Percentiles rank a stretch among this genome's conserved stretches.
These are phyloP conservation scores for Galagoides demidoff DNA, from an alignment of 2,797 vertebrate genomes.

Conservation along the genomic window DNA sequence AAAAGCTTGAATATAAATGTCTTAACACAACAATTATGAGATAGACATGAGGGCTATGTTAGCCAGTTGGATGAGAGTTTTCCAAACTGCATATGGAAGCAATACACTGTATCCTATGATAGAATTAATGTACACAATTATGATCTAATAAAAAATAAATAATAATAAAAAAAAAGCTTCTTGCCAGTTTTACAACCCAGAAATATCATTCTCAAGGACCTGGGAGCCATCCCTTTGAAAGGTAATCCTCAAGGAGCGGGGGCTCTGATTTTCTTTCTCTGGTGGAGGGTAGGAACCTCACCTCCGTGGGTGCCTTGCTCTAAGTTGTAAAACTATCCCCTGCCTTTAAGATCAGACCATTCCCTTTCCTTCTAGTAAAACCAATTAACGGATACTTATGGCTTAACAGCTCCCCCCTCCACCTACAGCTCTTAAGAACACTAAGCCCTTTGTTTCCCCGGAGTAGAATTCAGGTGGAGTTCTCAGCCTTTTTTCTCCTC, in stretches of 20 bases:
- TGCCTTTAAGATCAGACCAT: neutral
- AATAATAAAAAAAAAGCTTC: too few relatives aligned
- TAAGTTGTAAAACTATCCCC: neutral
- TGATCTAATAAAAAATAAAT: too few relatives aligned
- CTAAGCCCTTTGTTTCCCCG: neutral
- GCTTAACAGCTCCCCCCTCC: neutral
- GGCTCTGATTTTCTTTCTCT: neutral
- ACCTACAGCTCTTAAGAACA: neutral
- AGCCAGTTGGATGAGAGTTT: too few relatives aligned
- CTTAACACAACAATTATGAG: too few relatives aligned
- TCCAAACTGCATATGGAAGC: too few relatives aligned
- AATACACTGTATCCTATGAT: too few relatives aligned
- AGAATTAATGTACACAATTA: too few relatives aligned
- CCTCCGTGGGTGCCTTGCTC: neutral
- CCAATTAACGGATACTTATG: neutral
- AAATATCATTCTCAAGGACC: neutral
- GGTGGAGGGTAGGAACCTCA: neutral
- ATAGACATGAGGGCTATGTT: too few relatives aligned
- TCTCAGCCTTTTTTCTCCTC: neutral
- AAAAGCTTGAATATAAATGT: too few relatives aligned
- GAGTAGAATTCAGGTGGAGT: neutral
- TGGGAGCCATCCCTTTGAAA: conserved; percentile 9
- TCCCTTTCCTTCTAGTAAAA: neutral
- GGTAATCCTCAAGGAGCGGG: neutral
- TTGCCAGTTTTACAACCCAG: neutral